A percentile compares a stretch with the other conserved stretches of the same genome.
These are phyloP conservation scores for Eutrigla gurnardus DNA, from an alignment of 2,797 vertebrate species.

Conservation along the genomic window DNA sequence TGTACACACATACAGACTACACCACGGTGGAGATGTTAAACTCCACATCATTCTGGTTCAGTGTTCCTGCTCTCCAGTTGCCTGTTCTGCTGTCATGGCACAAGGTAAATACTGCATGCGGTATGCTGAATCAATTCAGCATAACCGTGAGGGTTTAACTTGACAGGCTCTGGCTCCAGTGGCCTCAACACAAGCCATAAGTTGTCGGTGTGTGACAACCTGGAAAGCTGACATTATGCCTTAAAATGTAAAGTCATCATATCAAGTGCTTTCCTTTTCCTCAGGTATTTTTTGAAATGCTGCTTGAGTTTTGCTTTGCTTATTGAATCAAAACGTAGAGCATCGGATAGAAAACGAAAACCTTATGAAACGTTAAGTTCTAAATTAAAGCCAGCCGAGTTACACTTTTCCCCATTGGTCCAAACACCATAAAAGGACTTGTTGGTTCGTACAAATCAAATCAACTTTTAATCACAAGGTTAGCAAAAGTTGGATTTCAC, in stretches of 20 bases:
- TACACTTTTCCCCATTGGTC: neutral
- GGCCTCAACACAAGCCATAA: constrained; percentile 39
- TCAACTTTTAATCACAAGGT: neutral
- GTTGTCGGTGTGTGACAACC: constrained; percentile 43
- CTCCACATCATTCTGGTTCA: constrained; percentile 32
- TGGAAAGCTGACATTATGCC: constrained; percentile 30
- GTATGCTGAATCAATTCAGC: constrained; percentile 47
- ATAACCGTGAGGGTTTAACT: constrained; percentile 27
- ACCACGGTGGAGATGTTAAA: constrained; percentile 18
- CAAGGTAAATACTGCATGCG: constrained; percentile 39
- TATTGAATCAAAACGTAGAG: neutral
- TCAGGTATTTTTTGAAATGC: constrained; percentile 5
- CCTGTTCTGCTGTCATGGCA: constrained; percentile 48
- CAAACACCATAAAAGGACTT: neutral
- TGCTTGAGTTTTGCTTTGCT: neutral
- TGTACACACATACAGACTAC: neutral
- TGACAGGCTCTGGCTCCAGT: constrained; percentile 40
- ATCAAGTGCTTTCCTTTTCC: constrained; percentile 23
- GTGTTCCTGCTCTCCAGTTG: constrained; percentile 21
- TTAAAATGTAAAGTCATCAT: constrained; percentile 43
- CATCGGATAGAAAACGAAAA: neutral
- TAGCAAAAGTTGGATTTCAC: neutral
- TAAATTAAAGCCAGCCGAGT: neutral
- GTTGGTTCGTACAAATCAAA: neutral
- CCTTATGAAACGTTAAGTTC: neutral